Conservation (phyloP, 2,113 vertebrate species). For the Pygoscelis adeliae region DNA sequence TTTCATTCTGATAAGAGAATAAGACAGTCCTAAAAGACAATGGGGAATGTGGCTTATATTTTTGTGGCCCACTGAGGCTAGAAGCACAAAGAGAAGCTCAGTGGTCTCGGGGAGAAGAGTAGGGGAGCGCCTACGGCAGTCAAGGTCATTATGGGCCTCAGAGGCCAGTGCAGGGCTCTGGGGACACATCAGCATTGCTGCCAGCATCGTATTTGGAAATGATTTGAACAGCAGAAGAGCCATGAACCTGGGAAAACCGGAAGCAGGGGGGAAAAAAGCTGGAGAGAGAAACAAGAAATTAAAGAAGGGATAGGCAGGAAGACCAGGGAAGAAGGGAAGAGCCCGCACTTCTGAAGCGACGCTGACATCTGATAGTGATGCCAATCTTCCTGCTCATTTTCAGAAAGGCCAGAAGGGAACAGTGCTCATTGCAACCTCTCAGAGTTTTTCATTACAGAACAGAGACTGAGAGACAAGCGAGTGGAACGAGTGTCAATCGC, state of each 20-base stretch:
- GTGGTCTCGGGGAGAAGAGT: not conserved
- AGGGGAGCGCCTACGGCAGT: not conserved
- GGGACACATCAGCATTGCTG: not conserved
- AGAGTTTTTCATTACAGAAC: not conserved
- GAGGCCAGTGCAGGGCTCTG: not conserved
- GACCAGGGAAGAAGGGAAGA: not conserved
- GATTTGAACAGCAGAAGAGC: not conserved
- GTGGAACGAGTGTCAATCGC: not conserved
- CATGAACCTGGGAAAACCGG: not conserved
- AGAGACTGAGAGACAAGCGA: not conserved
- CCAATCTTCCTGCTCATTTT: not conserved
- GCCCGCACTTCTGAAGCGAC: not conserved
- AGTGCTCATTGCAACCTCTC: not conserved
- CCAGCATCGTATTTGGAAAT: not conserved
- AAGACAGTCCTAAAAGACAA: not conserved
- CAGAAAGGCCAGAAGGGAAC: not conserved
- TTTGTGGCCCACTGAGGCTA: rapidly evolving
- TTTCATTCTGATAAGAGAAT: not conserved
- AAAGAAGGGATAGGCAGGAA: not conserved
- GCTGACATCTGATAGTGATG: rapidly evolving
- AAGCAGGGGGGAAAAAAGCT: not conserved
- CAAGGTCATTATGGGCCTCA: not conserved
- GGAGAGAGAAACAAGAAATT: not conserved
- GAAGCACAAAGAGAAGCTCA: not conserved
- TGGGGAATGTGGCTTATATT: not conserved